phyloP scores from a whole-genome alignment of 2,113 vertebrate genomes.

The Rhipidura dahli region DNA sequence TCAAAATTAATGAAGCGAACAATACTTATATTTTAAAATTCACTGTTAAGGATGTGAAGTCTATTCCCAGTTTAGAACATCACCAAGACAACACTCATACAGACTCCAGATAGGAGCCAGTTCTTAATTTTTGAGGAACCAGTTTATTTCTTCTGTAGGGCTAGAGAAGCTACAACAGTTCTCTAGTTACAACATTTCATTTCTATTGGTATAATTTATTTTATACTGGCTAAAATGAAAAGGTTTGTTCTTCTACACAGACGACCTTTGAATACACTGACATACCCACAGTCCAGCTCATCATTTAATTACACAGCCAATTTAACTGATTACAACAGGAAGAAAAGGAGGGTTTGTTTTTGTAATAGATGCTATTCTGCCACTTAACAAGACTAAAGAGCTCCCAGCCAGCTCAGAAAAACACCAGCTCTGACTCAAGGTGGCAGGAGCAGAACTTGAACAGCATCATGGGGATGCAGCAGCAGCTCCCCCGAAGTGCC shows the following conservation, averaged over 20 bases:
- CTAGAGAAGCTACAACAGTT: neutral
- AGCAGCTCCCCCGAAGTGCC: neutral
- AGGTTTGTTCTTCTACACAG: neutral
- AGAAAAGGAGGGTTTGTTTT: neutral
- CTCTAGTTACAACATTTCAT: neutral
- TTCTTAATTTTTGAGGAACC: neutral
- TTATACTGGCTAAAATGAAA: neutral
- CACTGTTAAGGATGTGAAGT: neutral
- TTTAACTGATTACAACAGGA: slow-evolving; percentile 15
- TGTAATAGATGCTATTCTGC: neutral
- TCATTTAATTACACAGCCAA: slow-evolving; percentile 30
- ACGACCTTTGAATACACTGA: neutral
- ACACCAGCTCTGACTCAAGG: neutral
- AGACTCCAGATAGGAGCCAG: fast-evolving
- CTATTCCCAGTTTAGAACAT: neutral
- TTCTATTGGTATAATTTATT: neutral
- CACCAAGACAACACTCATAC: neutral
- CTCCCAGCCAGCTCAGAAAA: neutral
- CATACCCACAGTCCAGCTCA: neutral
- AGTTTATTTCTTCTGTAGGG: neutral
- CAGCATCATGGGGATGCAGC: neutral
- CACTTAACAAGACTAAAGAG: neutral
- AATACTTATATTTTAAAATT: neutral
- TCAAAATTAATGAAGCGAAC: slow-evolving; percentile 36
- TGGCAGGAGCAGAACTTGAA: neutral